phyloP scores from a whole-genome alignment of 2,888 invertebrate species.

The Epistrophella euchroma region DNA sequence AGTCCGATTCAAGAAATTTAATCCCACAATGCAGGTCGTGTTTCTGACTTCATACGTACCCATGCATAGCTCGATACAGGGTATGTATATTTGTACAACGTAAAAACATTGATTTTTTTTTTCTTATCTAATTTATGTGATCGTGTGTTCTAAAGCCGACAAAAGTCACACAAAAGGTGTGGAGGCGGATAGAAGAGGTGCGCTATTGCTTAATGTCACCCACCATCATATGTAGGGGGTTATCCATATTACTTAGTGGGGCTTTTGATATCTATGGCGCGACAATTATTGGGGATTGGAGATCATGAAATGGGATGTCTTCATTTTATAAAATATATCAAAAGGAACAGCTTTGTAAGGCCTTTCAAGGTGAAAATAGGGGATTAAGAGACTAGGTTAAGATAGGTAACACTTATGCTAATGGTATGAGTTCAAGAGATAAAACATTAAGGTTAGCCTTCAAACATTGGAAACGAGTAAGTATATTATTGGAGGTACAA shows the following conservation, averaged over 20 bases:
- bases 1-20: conserved; percentile 47
- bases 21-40: conserved; percentile 53
- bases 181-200: conserved; percentile 38
- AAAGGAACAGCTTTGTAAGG: not conserved
- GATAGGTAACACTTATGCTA: too few relatives aligned
- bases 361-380: conserved; percentile 21
- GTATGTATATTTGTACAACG: not conserved
- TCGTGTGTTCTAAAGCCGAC: conserved; percentile 57
- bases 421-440: too few relatives aligned
- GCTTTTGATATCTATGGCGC: conserved; percentile 15
- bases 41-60: not conserved
- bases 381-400: too few relatives aligned
- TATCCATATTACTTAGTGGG: not conserved
- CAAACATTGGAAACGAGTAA: too few relatives aligned
- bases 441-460: too few relatives aligned
- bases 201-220: conserved; percentile 42
- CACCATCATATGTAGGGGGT: not conserved
- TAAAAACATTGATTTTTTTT: not conserved
- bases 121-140: conserved; percentile 37
- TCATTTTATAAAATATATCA: not conserved
- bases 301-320: conserved; percentile 16
- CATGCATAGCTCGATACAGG: not conserved
- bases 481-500: too few relatives aligned
- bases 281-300: not conserved
- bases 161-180: conserved; percentile 28